phyloP scores from a whole-genome alignment of 2,113 vertebrate genomes.

The Antechinus stuartii region DNA sequence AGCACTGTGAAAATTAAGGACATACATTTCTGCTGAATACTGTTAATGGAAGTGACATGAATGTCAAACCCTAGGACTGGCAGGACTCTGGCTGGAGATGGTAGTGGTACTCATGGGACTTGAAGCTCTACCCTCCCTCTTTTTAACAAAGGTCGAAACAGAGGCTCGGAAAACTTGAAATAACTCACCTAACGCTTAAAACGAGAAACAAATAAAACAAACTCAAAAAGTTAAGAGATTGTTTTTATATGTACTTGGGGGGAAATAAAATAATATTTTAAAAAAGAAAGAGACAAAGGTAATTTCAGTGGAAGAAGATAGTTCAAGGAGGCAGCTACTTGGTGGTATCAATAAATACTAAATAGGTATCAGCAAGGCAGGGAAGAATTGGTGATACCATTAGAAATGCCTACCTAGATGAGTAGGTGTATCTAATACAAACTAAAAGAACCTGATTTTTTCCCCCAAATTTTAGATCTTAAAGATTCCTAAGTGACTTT shows the following conservation, averaged over 20 bases:
- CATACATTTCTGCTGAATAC: conserved; percentile 72
- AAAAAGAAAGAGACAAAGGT: not conserved
- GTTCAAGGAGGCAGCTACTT: not conserved
- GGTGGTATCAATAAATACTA: not conserved
- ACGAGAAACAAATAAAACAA: no score
- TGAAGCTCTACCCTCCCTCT: not conserved
- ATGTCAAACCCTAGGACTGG: not conserved
- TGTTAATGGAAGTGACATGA: conserved; percentile 61
- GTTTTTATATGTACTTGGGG: no score
- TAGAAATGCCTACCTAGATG: no score
- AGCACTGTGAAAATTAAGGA: conserved; percentile 78
- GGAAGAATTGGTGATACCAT: no score
- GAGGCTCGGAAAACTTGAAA: conserved; percentile 5
- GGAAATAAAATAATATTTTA: no score
- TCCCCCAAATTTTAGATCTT: no score
- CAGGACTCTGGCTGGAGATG: not conserved
- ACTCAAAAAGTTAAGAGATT: no score
- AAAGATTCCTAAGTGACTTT: no score
- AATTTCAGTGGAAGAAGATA: not conserved
- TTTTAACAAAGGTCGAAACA: not conserved
- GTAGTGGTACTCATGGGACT: not conserved
- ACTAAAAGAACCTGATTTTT: no score
- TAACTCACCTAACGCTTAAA: not conserved
- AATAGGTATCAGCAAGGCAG: not conserved
- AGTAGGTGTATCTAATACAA: no score